These are phyloP conservation scores for Glaucomys volans DNA, from an alignment of 2,113 vertebrate genomes.

Conservation along the genomic window DNA sequence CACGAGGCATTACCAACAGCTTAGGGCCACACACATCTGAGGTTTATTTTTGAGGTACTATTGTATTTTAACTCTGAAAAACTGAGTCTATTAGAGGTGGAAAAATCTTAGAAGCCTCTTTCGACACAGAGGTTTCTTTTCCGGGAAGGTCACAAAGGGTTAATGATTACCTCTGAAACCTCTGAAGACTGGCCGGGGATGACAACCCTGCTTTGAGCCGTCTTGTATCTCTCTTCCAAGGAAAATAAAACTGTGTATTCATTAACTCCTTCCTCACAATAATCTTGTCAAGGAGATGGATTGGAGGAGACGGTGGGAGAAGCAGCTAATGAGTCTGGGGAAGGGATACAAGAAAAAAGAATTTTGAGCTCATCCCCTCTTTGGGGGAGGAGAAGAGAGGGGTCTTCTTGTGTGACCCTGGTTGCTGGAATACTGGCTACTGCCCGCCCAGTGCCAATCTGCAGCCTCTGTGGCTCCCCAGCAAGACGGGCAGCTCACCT, in stretches of 20 bases:
- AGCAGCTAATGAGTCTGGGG: neutral
- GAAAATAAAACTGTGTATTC: slow-evolving; percentile 76
- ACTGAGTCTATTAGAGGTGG: neutral
- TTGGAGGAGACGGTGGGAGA: neutral
- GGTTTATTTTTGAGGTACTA: slow-evolving; percentile 30
- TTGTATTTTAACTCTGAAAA: slow-evolving; percentile 17
- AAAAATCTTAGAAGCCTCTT: slow-evolving; percentile 33
- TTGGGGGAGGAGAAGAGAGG: neutral
- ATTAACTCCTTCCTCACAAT: slow-evolving; percentile 74
- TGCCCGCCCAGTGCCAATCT: neutral
- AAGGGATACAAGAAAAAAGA: neutral
- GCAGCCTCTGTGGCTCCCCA: neutral
- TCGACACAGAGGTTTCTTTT: neutral
- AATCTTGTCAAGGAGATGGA: slow-evolving; percentile 70
- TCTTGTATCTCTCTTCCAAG: slow-evolving; percentile 64
- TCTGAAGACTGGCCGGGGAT: slow-evolving; percentile 62
- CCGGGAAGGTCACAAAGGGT: slow-evolving; percentile 60
- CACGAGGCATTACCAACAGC: neutral
- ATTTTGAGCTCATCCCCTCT: neutral
- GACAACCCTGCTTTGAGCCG: slow-evolving; percentile 62
- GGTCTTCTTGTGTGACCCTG: neutral
- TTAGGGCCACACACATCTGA: neutral
- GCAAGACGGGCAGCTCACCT: neutral
- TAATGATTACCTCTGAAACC: slow-evolving; percentile 73
- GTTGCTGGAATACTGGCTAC: neutral